phyloP scores from a whole-genome alignment of 2,888 invertebrate species.

The Tetragonula carbonaria region DNA sequence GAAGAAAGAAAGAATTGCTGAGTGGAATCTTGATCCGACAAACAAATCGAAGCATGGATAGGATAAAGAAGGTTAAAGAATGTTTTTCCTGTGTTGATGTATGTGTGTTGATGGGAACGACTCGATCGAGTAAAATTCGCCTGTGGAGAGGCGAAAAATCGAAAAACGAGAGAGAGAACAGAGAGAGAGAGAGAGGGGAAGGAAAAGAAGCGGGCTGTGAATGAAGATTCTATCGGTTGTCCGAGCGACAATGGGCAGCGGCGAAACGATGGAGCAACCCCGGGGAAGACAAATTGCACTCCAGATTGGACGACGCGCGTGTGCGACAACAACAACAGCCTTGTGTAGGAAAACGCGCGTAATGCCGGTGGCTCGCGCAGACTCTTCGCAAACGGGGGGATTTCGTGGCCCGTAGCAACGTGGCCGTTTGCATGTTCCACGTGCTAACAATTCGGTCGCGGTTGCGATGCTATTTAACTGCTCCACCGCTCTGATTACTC shows the following conservation, averaged over 20 bases:
- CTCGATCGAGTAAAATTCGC: not conserved
- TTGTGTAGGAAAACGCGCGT: constrained; percentile 66
- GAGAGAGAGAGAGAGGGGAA: not conserved
- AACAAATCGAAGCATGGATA: not conserved
- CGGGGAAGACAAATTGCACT: constrained; percentile 49
- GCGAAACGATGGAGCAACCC: constrained; percentile 41
- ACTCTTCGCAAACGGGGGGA: constrained; percentile 71
- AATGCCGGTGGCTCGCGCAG: constrained; percentile 67
- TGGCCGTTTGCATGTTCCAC: constrained; percentile 75
- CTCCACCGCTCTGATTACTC: constrained; percentile 80
- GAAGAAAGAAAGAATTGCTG: too few species aligned
- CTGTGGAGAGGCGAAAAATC: not conserved
- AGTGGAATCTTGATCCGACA: too few species aligned
- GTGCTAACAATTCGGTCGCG: constrained; percentile 82
- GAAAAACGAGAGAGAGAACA: not conserved
- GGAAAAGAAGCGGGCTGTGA: not conserved
- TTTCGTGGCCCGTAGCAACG: constrained; percentile 72
- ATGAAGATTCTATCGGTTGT: constrained; percentile 35
- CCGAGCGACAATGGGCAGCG: not conserved
- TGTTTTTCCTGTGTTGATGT: not conserved
- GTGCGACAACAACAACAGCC: constrained; percentile 36
- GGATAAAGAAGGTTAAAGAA: not conserved
- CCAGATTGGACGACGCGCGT: constrained; percentile 44
- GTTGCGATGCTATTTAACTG: constrained; percentile 82
- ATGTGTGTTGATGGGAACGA: not conserved